Base-by-base conservation (phyloP, 2,113 vertebrate genomes). In the Dascyllus trimaculatus region DNA sequence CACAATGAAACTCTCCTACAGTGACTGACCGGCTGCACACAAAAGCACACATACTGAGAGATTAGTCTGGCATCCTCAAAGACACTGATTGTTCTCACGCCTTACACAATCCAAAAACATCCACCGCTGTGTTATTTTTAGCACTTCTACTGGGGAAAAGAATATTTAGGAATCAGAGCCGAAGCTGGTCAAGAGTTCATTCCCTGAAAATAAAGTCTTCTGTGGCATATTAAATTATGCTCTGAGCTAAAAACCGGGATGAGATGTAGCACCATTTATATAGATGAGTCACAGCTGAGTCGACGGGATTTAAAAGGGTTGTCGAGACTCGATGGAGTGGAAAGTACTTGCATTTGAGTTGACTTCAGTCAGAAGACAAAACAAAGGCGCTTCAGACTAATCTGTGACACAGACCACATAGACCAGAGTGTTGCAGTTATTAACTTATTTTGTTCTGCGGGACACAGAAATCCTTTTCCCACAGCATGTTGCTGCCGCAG, bases 381-480 rank as follows among this genome's bases (percentile, higher is more conserved):
- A 92, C 90, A 93, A 93, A 93, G 90, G 68, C 86, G 84, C 86
- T 88, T 87, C 79, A 91, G 93, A 92, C 88, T 88, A 85, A 92
- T 94, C 90, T 93, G 88, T 80, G 90, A 93, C 88, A 90, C 70
- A 75, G 84, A 71, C 70, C 79, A 93, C 94, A 94, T 92, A 94
- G 91, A 88, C 64, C 78, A 61, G 59, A 93, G 91, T 66, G 63
- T 67, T 90, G 89, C 87, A 92, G 90, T 94, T 92, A 91, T 91
- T 82, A 82, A 92, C 92, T 95, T 93, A 93, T 94, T 95, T 93
- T 94, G 93, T 94, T 94, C 92, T 88, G 45, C 4, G 82, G 93
- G 90, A 91, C 90, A 91, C 88, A 83, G 90, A 83, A 92, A 90
- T 92, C 85, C 88, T 93, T 92, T 95, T 96, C 94, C 95, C 94